Percentiles rank a stretch among this genome's conserved stretches.
phyloP scores from a whole-genome alignment of 2,113 vertebrate genomes.

The Trematomus loennbergii region DNA sequence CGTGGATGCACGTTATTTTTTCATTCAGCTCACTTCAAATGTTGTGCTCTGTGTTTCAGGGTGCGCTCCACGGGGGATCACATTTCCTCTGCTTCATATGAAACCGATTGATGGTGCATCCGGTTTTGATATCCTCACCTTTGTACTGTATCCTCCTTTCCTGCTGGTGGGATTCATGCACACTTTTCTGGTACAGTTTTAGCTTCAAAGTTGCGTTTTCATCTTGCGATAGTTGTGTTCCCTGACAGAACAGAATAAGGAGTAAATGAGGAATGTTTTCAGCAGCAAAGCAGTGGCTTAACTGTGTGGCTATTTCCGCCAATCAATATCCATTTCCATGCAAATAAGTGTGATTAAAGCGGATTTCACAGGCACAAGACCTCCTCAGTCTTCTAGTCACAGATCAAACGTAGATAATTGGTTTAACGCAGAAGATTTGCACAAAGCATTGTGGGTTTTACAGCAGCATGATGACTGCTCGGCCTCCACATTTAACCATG shows the following conservation, averaged over 20 bases:
- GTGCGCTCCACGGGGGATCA: conserved; percentile 27
- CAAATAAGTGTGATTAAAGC: conserved; percentile 70
- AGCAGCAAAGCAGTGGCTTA: background rate
- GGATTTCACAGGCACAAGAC: conserved; percentile 60
- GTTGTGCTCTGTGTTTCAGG: conserved; percentile 31
- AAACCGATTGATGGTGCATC: conserved; percentile 38
- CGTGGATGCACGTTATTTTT: conserved; percentile 36
- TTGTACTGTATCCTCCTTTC: conserved; percentile 22
- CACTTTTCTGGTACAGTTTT: conserved; percentile 11
- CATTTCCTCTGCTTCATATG: conserved; percentile 36
- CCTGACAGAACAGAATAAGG: background rate
- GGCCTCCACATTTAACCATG: conserved; percentile 10
- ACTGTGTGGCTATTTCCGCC: conserved; percentile 18
- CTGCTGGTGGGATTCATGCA: background rate
- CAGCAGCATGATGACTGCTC: background rate
- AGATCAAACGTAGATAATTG: conserved; percentile 61
- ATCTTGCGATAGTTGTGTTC: conserved; percentile 19
- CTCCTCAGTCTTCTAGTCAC: conserved; percentile 34
- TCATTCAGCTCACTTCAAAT: conserved; percentile 55
- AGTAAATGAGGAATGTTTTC: conserved; percentile 24
- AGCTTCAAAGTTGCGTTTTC: conserved; percentile 23
- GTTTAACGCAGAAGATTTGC: conserved; percentile 41
- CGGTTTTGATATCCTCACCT: conserved; percentile 47
- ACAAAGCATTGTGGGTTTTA: conserved; percentile 33
- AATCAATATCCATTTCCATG: conserved; percentile 73